These are phyloP conservation scores for Gari tellinella DNA, from an alignment of 2,888 invertebrate genomes.

Conservation along the genomic window DNA sequence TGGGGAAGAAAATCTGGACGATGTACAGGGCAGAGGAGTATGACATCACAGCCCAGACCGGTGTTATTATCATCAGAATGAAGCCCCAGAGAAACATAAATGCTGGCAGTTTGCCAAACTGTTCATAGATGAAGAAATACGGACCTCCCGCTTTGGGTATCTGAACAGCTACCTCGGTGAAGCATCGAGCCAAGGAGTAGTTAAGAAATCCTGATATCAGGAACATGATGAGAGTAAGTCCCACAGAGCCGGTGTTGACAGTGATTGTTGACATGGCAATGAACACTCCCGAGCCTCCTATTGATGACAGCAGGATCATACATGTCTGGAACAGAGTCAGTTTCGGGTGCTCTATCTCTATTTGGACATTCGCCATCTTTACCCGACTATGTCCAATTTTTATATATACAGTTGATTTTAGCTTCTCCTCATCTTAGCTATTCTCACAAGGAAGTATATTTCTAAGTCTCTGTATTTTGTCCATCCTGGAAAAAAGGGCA, in stretches of 20 bases:
- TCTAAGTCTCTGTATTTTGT: too few species aligned
- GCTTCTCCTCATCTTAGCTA: too few species aligned
- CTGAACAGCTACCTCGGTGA: slow-evolving; percentile 63
- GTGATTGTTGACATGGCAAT: slow-evolving; percentile 66
- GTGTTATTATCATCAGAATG: slow-evolving; percentile 59
- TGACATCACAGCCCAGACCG: slow-evolving; percentile 63
- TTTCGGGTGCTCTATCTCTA: slow-evolving; percentile 13
- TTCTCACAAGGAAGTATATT: too few species aligned
- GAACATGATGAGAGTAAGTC: slow-evolving; percentile 63
- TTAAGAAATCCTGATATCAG: slow-evolving; percentile 65
- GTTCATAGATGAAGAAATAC: slow-evolving; percentile 64
- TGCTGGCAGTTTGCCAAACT: slow-evolving; percentile 64
- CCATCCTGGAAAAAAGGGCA: too few species aligned
- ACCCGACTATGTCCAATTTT: too few species aligned
- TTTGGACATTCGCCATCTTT: too few species aligned
- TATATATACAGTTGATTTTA: too few species aligned
- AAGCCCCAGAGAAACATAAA: slow-evolving; percentile 73
- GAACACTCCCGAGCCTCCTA: slow-evolving; percentile 66
- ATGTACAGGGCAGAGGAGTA: slow-evolving; percentile 66
- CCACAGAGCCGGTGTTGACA: slow-evolving; percentile 62
- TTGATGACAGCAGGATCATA: slow-evolving; percentile 59
- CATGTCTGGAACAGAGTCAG: slow-evolving; percentile 42
- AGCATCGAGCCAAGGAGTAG: slow-evolving; percentile 61
- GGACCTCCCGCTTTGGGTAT: slow-evolving; percentile 69
- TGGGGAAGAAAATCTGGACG: slow-evolving; percentile 60